Conservation (phyloP, 2,888 invertebrate species). For the Arctia plantaginis region DNA sequence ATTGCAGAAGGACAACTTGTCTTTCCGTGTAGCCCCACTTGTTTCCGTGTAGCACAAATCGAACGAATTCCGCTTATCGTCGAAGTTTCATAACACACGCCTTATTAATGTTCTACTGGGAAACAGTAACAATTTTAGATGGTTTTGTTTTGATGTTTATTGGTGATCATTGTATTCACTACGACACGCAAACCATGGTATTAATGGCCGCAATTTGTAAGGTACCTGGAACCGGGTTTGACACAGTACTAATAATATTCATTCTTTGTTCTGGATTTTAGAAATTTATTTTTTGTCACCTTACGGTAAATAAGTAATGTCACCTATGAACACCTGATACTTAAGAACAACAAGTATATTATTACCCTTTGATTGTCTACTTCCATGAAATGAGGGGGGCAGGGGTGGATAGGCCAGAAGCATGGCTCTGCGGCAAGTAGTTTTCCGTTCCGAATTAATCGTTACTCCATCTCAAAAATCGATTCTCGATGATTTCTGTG, state of each 20-base stretch:
- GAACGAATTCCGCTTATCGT: conserved; percentile 37
- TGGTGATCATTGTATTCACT: conserved; percentile 1
- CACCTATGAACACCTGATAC: too few relatives aligned
- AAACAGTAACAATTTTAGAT: conserved; percentile 12
- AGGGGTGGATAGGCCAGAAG: too few relatives aligned
- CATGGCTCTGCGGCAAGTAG: too few relatives aligned
- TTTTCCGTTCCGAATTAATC: too few relatives aligned
- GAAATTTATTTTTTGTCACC: background rate
- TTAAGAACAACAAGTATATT: too few relatives aligned
- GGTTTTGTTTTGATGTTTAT: conserved; percentile 10
- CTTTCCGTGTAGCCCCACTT: conserved; percentile 4
- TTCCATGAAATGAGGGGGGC: too few relatives aligned
- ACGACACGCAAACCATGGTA: background rate
- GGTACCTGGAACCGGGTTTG: background rate
- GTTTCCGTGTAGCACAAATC: conserved; percentile 40
- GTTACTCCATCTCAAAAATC: too few relatives aligned
- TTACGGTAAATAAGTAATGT: too few relatives aligned
- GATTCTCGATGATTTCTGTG: too few relatives aligned
- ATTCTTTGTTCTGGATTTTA: background rate
- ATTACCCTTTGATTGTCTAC: too few relatives aligned
- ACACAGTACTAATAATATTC: background rate
- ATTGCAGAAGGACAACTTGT: conserved; percentile 29
- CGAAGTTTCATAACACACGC: conserved; percentile 45
- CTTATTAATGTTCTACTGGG: conserved; percentile 19
- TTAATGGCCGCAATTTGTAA: background rate